These are phyloP conservation scores for Doryteuthis pealeii DNA, from an alignment of 1,140 invertebrate genomes.

Conservation along the genomic window DNA sequence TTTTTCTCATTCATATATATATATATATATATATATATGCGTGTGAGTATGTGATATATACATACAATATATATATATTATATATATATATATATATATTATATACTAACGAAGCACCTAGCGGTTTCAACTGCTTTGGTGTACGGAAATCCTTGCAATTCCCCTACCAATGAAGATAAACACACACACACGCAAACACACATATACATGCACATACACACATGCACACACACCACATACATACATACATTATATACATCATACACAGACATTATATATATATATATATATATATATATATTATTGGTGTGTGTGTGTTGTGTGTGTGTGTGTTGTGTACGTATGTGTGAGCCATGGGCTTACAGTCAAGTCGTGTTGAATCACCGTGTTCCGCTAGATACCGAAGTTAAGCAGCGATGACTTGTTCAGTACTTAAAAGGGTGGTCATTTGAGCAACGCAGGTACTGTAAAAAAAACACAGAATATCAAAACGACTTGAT, in stretches of 20 bases:
- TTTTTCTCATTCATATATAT: neutral
- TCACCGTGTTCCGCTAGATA: no score
- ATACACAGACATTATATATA: no score
- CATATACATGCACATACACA: neutral
- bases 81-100: neutral
- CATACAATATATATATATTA: constrained; percentile 4
- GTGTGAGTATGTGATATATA: neutral
- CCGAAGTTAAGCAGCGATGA: no score
- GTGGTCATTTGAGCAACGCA: no score
- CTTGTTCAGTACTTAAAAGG: no score
- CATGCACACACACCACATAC: neutral
- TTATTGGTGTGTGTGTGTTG: neutral
- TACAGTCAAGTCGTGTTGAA: no score
- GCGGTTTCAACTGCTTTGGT: no score
- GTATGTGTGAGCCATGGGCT: neutral
- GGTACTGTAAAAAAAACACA: no score
- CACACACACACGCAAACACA: constrained; percentile 3
- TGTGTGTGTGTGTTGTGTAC: neutral
- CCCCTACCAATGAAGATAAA: neutral
- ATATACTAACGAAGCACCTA: no score
- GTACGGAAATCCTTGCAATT: no score
- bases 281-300: no score
- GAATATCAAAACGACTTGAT: no score
- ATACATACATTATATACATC: neutral
- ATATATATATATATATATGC: constrained; percentile 7